Evolutionary conservation across 2,888 invertebrate species (phyloP).

Genomic region (Tethea ocularis): DNA sequence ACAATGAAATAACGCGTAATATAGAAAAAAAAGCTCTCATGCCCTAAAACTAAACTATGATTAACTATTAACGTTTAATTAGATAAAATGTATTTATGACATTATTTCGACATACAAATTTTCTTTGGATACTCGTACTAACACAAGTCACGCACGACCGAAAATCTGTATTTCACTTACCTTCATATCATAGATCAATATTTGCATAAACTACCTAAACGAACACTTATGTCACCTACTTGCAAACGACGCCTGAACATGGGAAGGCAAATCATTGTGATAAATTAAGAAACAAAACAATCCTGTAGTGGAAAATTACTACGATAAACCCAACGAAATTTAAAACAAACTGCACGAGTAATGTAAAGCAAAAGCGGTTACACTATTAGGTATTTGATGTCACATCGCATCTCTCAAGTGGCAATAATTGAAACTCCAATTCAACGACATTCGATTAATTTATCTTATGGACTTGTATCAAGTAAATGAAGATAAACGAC

Average conservation of each 20-base stretch:
- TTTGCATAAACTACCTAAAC: no score
- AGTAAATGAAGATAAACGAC: slow-evolving; percentile 23
- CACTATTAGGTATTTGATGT: background rate
- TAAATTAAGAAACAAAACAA: slow-evolving; percentile 6
- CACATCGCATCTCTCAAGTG: background rate
- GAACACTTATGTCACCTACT: no score
- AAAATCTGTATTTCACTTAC: no score
- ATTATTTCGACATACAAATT: no score
- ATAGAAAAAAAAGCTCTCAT: background rate
- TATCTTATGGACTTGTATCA: slow-evolving; percentile 9
- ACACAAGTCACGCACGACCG: no score
- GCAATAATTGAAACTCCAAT: background rate
- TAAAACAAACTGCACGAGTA: background rate
- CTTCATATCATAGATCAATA: no score
- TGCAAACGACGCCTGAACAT: background rate
- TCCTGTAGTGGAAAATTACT: slow-evolving; percentile 4
- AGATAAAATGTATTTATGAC: no score
- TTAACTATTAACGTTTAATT: no score
- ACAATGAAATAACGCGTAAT: slow-evolving; percentile 13
- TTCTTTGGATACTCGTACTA: no score
- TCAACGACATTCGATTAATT: slow-evolving; percentile 4
- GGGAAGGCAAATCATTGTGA: slow-evolving; percentile 5
- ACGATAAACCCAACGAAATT: slow-evolving; percentile 16
- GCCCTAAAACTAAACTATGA: no score
- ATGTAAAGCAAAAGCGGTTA: background rate